A percentile compares a stretch with the other conserved stretches of the same genome.
Conservation (phyloP, 2,113 vertebrate species). For the Lasiurus cinereus region DNA sequence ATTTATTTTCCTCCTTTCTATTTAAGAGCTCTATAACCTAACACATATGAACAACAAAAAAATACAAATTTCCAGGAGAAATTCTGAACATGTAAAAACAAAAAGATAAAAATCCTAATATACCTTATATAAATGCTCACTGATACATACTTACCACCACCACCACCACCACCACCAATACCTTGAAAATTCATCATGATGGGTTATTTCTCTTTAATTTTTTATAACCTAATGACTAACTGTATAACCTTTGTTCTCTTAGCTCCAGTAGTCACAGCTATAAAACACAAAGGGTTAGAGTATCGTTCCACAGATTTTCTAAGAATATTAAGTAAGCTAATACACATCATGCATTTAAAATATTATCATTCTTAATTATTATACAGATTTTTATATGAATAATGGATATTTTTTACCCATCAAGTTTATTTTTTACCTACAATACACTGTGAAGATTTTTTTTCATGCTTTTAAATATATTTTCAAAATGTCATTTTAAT, state of each 20-base stretch:
- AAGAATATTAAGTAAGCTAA: background rate
- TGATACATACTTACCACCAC: accelerated
- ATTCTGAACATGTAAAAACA: background rate
- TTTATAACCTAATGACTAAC: background rate
- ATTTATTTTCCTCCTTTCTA: background rate
- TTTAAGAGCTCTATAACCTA: constrained; percentile 10
- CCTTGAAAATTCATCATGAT: background rate
- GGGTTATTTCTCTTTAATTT: background rate
- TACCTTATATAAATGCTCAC: background rate
- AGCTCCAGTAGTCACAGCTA: background rate
- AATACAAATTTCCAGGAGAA: background rate
- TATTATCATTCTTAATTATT: background rate
- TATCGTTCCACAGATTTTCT: background rate
- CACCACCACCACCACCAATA: background rate
- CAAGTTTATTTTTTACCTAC: background rate
- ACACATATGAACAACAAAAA: background rate
- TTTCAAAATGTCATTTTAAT: background rate
- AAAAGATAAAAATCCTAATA: background rate
- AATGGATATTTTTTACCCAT: background rate
- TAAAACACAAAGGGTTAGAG: background rate
- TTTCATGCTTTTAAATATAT: background rate
- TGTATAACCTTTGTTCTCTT: background rate
- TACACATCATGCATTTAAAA: background rate
- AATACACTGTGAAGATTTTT: background rate
- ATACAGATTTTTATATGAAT: background rate